Evolutionary conservation across 1,140 invertebrate species (phyloP), one percentile per base, ranked within the genome.

Genomic region (Drosophila rhopaloa): DNA sequence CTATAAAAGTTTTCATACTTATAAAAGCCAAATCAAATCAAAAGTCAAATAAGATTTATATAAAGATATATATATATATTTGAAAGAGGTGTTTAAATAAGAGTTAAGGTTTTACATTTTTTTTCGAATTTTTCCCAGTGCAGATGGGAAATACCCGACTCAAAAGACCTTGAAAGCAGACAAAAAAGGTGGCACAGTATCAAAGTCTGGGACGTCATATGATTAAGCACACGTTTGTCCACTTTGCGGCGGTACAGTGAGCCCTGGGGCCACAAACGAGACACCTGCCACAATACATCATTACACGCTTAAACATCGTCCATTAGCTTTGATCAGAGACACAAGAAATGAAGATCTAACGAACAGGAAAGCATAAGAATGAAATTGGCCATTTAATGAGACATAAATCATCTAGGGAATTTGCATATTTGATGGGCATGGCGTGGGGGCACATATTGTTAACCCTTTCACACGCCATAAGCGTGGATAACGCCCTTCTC

Each of bases 181-280:
- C 24, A 32, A 16, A 58, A 58, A 60, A 53, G 29, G 37, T 57
- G 56, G 47, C 67, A 46, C 48, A 47, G 16, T 73, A 47, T 41
- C 48, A 5, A 7, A n/a, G 66, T 67, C 35, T 56, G 41, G 37
- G 56, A 54, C 51, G 16, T 6, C 11, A 27, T 0, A 73, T 61
- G 67, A 73, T 73, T 73, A 41, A 73, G 48, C 70, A 73, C 68
- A 47, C 67, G 70, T 73, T 73, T 61, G 56, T n/a, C 56, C 70
- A 73, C 68, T 73, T 73, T 73, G 51, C 40, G 37, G 29, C 40
- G 37, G 29, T 61, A 61, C 70, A 73, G 70, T 73, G 48, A 47
- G 48, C n/a, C 67, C 40, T 73, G 55, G n/a, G 9, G 68, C 62
- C 16, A 48, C 61, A 35, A 43, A 66, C 27, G 32, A 66, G 24